Evolutionary conservation across 2,113 vertebrate genomes (phyloP), one percentile per base, ranked within the genome.

Genomic region (Stomatorhinus ivindoensis): DNA sequence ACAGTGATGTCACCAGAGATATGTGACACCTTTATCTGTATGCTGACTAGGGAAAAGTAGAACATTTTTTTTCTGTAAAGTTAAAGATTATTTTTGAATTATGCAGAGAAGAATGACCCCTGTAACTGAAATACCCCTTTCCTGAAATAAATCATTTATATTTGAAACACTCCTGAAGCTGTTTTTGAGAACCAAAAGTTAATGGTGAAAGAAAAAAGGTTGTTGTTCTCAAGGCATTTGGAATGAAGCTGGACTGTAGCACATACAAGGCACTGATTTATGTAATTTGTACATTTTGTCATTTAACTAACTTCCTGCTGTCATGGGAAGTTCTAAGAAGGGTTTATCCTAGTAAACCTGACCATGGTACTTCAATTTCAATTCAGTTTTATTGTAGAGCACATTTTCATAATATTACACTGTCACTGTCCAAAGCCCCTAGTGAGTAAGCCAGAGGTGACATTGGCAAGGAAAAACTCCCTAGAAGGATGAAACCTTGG

Each of bases 101-200:
- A 0, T 91, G 24, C 87, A 31, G 65, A 92, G 53, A 90, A 88
- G 55, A 90, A 90, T 92, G 76, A 84, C 91, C 42, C 92, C 89
- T 93, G 80, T 92, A 90, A 47, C 73, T 92, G 76, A 87, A 86
- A 27, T 48, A 88, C 89, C 47, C 89, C 90, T 80, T 35, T 84
- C 86, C 83, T 24, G 93, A 69, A 69, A 94, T 94, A 94, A 94
- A 94, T 87, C 2, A 90, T 85, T 31, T 87, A 44, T 87, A 92
- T 87, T 90, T 90, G 44, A 90, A 86, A 73, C 50, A n/a, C 27
- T 27, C 65, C n/a, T 7, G 69, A 76, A 13, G 21, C 55, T 61
- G 39, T 61, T 50, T 21, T 19, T 50, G 5, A 61, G 19, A 15
- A 88, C 35, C 6, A 55, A 58, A 58, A 17, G 65, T 4, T 1